phyloP scores from a whole-genome alignment of 2,113 vertebrate genomes.

The Hyperopisus bebe region DNA sequence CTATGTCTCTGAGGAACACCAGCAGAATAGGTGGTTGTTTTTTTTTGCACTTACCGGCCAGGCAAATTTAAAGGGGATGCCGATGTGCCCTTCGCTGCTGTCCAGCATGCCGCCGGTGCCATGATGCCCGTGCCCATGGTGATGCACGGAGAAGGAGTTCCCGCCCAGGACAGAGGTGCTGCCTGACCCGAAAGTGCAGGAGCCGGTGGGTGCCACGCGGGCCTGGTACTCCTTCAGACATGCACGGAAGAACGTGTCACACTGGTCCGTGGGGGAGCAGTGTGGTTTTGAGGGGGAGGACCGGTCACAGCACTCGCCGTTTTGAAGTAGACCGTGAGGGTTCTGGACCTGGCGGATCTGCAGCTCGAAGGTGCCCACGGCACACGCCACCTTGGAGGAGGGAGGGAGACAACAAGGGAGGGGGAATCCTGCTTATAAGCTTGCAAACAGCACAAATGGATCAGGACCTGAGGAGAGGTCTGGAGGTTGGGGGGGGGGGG shows the following conservation, averaged over 20 bases:
- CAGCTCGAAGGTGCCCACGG: slow-evolving; percentile 66
- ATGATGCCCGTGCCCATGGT: slow-evolving; percentile 36
- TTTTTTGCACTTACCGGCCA: slow-evolving; percentile 65
- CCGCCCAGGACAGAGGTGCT: slow-evolving; percentile 61
- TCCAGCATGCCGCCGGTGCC: slow-evolving; percentile 24
- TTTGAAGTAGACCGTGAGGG: slow-evolving; percentile 54
- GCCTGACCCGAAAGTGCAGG: slow-evolving; percentile 62
- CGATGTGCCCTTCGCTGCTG: slow-evolving; percentile 49
- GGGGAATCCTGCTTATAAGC: neutral
- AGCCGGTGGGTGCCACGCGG: slow-evolving; percentile 51
- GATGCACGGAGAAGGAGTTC: slow-evolving; percentile 53
- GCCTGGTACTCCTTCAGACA: slow-evolving; percentile 75
- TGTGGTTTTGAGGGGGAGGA: slow-evolving; percentile 43
- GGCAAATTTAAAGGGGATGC: slow-evolving; percentile 66
- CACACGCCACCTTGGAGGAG: slow-evolving; percentile 45
- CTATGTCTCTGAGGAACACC: neutral
- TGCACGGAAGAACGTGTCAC: slow-evolving; percentile 65
- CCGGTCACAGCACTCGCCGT: slow-evolving; percentile 64
- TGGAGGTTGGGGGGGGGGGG: neutral
- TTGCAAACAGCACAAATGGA: neutral
- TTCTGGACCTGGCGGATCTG: slow-evolving; percentile 65
- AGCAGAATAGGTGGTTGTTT: neutral
- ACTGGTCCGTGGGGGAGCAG: slow-evolving; percentile 56
- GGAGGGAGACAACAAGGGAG: neutral
- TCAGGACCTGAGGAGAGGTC: neutral